Evolutionary conservation across 2,113 vertebrate species (phyloP).

Genomic region (Chaetura pelagica): DNA sequence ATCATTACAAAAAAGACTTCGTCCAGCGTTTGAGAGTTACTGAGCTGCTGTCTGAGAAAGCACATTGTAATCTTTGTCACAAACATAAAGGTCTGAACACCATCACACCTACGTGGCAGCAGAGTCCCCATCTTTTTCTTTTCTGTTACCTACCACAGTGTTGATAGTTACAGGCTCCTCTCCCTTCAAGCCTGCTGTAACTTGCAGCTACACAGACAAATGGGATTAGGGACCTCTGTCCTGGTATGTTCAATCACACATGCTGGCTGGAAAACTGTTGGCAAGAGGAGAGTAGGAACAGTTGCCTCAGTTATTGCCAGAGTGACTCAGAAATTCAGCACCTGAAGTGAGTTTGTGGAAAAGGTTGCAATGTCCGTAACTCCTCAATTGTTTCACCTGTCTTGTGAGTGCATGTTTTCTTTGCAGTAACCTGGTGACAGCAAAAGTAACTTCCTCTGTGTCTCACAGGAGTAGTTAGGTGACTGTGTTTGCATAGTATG

Average conservation of each 20-base stretch:
- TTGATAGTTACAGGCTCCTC: not conserved
- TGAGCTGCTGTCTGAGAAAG: not conserved
- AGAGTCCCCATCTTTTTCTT: rapidly evolving
- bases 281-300: not conserved
- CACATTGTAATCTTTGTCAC: not conserved
- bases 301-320: not conserved
- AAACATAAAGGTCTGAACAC: not conserved
- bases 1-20: not conserved
- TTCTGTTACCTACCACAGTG: not conserved
- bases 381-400: not conserved
- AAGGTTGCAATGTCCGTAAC: not conserved
- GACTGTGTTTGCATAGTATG: not conserved
- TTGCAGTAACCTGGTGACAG: not conserved
- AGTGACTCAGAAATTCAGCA: not conserved
- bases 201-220: not conserved
- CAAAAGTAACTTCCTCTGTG: not conserved
- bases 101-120: not conserved
- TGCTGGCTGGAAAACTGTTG: not conserved
- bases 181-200: not conserved
- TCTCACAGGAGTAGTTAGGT: not conserved
- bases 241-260: rapidly evolving
- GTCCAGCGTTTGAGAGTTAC: not conserved
- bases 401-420: not conserved
- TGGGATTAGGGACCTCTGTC: not conserved
- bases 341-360: not conserved